Evolutionary conservation across 2,113 vertebrate species (phyloP), one percentile per base, ranked within the genome.

Genomic region (Penelope pileata): DNA sequence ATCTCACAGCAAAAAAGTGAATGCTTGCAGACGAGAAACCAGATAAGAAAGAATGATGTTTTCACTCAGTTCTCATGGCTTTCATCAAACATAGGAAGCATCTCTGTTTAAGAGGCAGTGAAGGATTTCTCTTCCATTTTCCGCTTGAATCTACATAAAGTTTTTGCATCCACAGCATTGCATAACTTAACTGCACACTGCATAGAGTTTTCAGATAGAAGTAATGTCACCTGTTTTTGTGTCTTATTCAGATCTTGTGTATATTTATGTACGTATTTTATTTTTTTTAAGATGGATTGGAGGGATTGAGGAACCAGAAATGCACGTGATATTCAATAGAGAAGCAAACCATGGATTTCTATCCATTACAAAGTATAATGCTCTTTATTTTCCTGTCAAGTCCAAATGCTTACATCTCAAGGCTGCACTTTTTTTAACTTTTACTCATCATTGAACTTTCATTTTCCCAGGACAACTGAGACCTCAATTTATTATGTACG

Each of bases 261-360:
- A 0, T 42, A 14, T 22, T 6, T 30, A 29, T 24, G n/a, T n/a
- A n/a, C n/a, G n/a, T n/a, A n/a, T n/a, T 24, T 22, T 56, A 32
- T 16, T 60, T 7, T 3, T 13, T 7, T 7, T 27, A 62, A 56
- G 5, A 10, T 8, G 16, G 27, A 34, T 18, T 50, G 43, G 24
- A 36, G 14, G 15, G 19, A 29, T 75, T 18, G 4, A 24, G 23
- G 43, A 89, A 69, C 32, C 21, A 66, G 43, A 86, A 92, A 54
- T 64, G 2, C 0, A 0, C 40, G 13, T 1, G 0, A 6, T 27
- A 50, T 50, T 80, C 26, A 72, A 22, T 4, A 29, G 1, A 1
- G 48, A 18, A 54, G 18, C 23, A 70, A 78, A 16, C 17, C 48
- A 48, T 53, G 9, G 59, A 40, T 70, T 91, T 74, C 16, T 43